These are phyloP conservation scores for Drosophila parvula DNA, from an alignment of 1,140 invertebrate genomes.

Conservation along the genomic window DNA sequence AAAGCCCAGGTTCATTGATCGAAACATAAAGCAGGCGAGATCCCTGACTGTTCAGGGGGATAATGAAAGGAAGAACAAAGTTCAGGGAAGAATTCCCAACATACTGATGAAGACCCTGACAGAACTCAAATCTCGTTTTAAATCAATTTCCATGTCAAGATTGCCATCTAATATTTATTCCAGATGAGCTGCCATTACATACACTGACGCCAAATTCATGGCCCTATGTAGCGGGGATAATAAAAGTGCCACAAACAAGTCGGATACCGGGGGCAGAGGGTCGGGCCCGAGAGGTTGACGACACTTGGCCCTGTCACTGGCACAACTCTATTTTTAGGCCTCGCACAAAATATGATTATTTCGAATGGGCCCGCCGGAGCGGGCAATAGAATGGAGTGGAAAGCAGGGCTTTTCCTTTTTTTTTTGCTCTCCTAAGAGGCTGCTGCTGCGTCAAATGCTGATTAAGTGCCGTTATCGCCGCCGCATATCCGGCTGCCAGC, in stretches of 20 bases:
- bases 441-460: conserved; percentile 60
- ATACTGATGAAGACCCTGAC: background rate
- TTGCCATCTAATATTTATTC: background rate
- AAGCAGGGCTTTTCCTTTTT: background rate
- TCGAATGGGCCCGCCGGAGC: background rate
- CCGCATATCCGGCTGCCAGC: conserved; percentile 43
- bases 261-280: background rate
- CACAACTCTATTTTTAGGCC: conserved; percentile 36
- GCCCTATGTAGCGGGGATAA: conserved; percentile 23
- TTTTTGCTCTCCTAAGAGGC: background rate
- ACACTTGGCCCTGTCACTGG: conserved; percentile 34
- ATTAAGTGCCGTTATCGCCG: conserved; percentile 62
- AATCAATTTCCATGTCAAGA: background rate
- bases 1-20: conserved; percentile 22
- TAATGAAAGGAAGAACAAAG: background rate
- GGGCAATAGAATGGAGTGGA: background rate
- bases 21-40: conserved; percentile 24
- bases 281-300: background rate
- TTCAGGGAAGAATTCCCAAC: background rate
- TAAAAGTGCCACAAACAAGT: conserved; percentile 52
- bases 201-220: conserved; percentile 19
- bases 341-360: conserved; percentile 40
- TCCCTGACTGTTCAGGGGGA: background rate
- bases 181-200: background rate
- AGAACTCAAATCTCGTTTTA: background rate